Evolutionary conservation across 2,888 invertebrate species (phyloP).

Genomic region (Ptycholaimellus sp.): DNA sequence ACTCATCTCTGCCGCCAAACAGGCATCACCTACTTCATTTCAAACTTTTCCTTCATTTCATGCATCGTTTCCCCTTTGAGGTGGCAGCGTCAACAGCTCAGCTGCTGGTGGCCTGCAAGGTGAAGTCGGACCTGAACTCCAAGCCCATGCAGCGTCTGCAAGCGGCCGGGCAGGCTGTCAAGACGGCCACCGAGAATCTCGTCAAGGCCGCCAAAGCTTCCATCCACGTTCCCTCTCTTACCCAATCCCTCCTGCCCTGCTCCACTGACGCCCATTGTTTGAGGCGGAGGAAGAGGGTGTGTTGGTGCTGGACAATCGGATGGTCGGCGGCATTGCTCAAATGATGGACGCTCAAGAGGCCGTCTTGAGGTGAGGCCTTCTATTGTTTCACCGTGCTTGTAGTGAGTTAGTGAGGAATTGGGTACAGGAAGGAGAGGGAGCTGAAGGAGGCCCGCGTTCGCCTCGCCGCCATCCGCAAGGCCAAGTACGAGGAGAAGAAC

Average conservation of each 20-base stretch:
- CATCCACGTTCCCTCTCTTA: no score
- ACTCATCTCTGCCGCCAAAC: constrained; percentile 73
- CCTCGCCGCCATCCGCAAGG: constrained; percentile 67
- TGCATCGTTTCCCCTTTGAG: constrained; percentile 10
- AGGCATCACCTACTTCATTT: constrained; percentile 15
- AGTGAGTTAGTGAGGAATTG: no score
- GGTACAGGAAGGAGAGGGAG: constrained; percentile 73
- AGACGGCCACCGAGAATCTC: constrained; percentile 84
- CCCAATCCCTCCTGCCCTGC: no score
- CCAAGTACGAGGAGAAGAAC: constrained; percentile 44
- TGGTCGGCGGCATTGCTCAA: constrained; percentile 89
- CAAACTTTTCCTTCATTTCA: neutral
- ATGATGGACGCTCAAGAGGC: constrained; percentile 31
- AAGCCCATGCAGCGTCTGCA: constrained; percentile 65
- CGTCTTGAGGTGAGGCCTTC: no score
- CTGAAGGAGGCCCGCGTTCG: constrained; percentile 69
- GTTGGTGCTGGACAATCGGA: constrained; percentile 60
- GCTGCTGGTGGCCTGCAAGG: constrained; percentile 86
- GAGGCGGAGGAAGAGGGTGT: constrained; percentile 71
- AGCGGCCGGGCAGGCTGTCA: constrained; percentile 45
- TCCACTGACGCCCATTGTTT: no score
- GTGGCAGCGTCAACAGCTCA: constrained; percentile 94
- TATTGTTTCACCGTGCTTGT: no score
- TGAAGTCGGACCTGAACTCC: constrained; percentile 85
- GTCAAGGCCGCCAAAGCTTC: constrained; percentile 79